Conservation (phyloP, 2,888 invertebrate species). For the Hybos culiciformis region DNA sequence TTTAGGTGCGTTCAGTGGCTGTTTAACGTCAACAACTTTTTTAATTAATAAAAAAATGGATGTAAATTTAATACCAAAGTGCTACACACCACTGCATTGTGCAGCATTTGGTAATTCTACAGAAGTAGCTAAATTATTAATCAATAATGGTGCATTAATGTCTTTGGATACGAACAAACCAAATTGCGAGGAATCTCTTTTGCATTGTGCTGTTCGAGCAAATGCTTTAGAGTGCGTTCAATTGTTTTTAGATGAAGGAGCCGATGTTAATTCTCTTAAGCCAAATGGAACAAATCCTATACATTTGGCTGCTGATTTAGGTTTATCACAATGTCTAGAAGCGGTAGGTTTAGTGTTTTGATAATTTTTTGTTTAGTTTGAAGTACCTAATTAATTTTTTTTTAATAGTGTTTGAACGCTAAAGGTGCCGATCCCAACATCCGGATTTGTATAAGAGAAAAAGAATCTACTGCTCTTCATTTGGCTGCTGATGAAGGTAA, state of each 20-base stretch:
- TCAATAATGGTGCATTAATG: constrained; percentile 56
- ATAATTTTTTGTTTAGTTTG: too few species aligned
- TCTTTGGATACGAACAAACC: constrained; percentile 49
- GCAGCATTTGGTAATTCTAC: constrained; percentile 79
- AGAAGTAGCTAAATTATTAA: constrained; percentile 63
- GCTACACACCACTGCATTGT: constrained; percentile 74
- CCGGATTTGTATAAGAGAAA: constrained; percentile 52
- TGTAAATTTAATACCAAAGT: constrained; percentile 53
- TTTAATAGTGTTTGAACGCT: constrained; percentile 54
- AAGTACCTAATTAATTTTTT: too few species aligned
- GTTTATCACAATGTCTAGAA: constrained; percentile 58
- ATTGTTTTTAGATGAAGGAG: constrained; percentile 59
- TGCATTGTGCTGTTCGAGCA: constrained; percentile 78
- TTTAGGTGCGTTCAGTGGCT: constrained; percentile 66
- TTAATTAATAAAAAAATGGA: constrained; percentile 54
- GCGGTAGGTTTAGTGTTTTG: too few species aligned
- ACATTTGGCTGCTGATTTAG: constrained; percentile 68
- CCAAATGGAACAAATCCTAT: constrained; percentile 65
- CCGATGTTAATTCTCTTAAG: constrained; percentile 61
- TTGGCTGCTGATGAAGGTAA: constrained; percentile 80
- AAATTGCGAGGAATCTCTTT: constrained; percentile 60
- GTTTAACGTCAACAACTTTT: constrained; percentile 52
- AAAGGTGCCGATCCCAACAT: constrained; percentile 58
- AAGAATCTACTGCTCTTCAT: constrained; percentile 68
- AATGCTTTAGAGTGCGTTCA: constrained; percentile 67